A percentile compares a stretch with the other conserved stretches of the same genome.
Conservation (phyloP, 1,140 invertebrate species). For the Berghia stephanieae region DNA sequence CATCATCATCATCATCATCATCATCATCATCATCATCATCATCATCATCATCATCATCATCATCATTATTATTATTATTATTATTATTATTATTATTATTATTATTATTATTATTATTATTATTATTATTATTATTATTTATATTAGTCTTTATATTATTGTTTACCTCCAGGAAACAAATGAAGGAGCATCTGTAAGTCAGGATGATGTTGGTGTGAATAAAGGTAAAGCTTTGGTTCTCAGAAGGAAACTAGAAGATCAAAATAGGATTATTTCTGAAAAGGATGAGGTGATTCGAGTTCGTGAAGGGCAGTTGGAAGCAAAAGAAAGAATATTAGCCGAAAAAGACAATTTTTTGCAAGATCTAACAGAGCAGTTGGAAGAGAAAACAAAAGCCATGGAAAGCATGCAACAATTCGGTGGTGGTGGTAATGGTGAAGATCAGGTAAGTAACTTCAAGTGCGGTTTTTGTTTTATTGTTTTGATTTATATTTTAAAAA, state of each 20-base stretch:
- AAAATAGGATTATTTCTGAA: slow-evolving; percentile 52
- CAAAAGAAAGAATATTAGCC: slow-evolving; percentile 57
- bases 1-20: not conserved
- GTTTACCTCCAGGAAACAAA: not conserved
- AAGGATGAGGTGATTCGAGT: slow-evolving; percentile 52
- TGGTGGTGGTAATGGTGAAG: slow-evolving; percentile 31
- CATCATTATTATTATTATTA: not conserved
- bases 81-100: not conserved
- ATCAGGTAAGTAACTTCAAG: slow-evolving; percentile 32
- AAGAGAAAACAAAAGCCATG: slow-evolving; percentile 57
- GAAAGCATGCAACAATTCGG: slow-evolving; percentile 42
- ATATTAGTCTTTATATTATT: not conserved
- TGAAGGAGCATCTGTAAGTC: not conserved
- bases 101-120: not conserved
- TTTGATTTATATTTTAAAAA: not conserved
- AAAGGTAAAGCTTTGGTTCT: slow-evolving; percentile 54
- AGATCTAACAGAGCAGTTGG: slow-evolving; percentile 55
- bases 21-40: no score
- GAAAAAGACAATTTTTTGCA: slow-evolving; percentile 54
- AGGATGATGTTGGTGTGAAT: not conserved
- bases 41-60: not conserved
- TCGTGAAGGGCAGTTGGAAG: slow-evolving; percentile 52
- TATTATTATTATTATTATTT: no score
- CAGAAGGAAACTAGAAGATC: slow-evolving; percentile 62
- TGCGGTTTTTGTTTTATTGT: not conserved